These are phyloP conservation scores for Cerceris ruficornis DNA, from an alignment of 2,888 invertebrate genomes.

Conservation along the genomic window DNA sequence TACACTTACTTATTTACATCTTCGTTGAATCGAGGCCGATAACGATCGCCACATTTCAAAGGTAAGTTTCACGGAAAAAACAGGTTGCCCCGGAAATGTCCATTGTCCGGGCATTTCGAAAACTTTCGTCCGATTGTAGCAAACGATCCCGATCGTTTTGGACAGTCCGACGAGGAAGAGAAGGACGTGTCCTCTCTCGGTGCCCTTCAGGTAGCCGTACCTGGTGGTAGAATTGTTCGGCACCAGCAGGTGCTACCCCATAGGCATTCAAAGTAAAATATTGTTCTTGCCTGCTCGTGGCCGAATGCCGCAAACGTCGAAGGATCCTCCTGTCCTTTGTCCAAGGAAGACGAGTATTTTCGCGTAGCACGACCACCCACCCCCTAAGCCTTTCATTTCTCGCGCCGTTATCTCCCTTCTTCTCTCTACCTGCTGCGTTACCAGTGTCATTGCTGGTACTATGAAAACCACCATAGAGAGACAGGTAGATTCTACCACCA, in stretches of 20 bases:
- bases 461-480: conserved; percentile 45
- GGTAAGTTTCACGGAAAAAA: too few species aligned
- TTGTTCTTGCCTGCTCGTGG: conserved; percentile 73
- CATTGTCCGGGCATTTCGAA: too few species aligned
- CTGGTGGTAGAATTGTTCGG: conserved; percentile 55
- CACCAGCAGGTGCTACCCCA: conserved; percentile 71
- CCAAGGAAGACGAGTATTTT: conserved; percentile 69
- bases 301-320: conserved; percentile 62
- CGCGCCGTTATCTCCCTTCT: conserved; percentile 55
- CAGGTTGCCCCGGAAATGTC: too few species aligned
- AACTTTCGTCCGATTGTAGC: too few species aligned
- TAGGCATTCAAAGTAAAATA: conserved; percentile 75
- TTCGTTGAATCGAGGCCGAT: neutral
- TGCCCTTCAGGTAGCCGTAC: conserved; percentile 48
- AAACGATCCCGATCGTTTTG: too few species aligned
- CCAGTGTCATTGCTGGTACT: conserved; percentile 53
- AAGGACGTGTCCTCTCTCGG: conserved; percentile 35
- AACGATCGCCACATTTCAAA: neutral
- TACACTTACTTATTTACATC: too few species aligned
- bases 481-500: conserved; percentile 39
- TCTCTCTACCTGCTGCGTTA: conserved; percentile 45
- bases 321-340: conserved; percentile 69
- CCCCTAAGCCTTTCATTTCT: conserved; percentile 75
- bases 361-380: conserved; percentile 68
- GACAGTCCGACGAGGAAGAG: conserved; percentile 9